Percentiles rank a stretch among this genome's conserved stretches.
phyloP scores from a whole-genome alignment of 2,888 invertebrate species.

The Leptopilina drosophilae region DNA sequence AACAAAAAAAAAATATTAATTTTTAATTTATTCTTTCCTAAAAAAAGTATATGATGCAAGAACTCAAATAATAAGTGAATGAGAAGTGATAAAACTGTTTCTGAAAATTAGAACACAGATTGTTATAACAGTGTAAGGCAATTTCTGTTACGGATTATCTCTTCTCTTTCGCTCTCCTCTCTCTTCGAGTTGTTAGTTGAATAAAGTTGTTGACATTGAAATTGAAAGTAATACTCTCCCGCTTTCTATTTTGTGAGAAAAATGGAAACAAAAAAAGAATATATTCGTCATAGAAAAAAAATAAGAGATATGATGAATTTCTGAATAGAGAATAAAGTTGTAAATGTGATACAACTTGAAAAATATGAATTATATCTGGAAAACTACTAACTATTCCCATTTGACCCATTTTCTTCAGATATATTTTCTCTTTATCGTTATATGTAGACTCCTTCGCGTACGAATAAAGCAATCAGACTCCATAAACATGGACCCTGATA shows the following conservation, averaged over 20 bases:
- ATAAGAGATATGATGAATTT: neutral
- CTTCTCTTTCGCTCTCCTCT: too few relatives aligned
- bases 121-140: neutral
- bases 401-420: slow-evolving; percentile 21
- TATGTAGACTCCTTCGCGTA: neutral
- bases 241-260: neutral
- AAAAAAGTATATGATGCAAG: too few relatives aligned
- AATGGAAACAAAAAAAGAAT: neutral
- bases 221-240: neutral
- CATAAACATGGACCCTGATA: slow-evolving; percentile 12
- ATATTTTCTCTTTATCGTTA: slow-evolving; percentile 13
- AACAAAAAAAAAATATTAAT: too few relatives aligned
- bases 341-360: neutral
- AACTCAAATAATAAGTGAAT: neutral
- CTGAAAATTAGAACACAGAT: neutral
- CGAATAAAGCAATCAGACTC: slow-evolving; percentile 1
- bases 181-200: neutral
- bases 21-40: too few relatives aligned
- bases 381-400: slow-evolving; percentile 20
- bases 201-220: slow-evolving; percentile 4
- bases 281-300: neutral
- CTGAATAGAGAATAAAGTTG: neutral
- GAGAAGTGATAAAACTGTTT: neutral
- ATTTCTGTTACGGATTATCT: neutral
- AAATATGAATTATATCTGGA: slow-evolving; percentile 15